Base-by-base conservation (phyloP, 2,797 vertebrate genomes). In the Lophius americanus region DNA sequence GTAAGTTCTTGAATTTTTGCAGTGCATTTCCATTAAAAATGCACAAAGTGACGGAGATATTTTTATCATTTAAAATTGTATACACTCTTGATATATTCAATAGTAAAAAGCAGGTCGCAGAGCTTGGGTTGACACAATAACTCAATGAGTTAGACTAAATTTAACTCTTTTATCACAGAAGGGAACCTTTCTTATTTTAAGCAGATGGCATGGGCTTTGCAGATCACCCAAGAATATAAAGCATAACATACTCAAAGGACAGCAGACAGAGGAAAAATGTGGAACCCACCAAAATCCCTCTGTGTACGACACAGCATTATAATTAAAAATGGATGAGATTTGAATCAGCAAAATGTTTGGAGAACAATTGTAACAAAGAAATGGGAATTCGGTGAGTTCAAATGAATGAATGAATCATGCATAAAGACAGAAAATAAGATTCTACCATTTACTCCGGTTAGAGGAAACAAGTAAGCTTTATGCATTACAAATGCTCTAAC, bases 31-130 rank as follows among this genome's bases (percentile, higher is more conserved):
- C 53, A 53, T 69, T 68, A 47, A 68, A 71, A 80, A 70, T 64
- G 61, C 48, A 56, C 44, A 59, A 10, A 56, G 58, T 42, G 37
- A 64, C 49, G 52, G 55, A 74, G 67, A 14, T 55, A 5, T 85
- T 79, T 75, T 81, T 67, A 78, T 87, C 33, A 75, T 79, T 87
- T 70, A 38, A 82, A 68, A 84, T 84, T 76, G 74, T 58, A 69
- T 72, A 55, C 54, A 75, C 60, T 46, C 51, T 73, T 48, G 43
- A 84, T 75, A 66, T 60, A 71, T 68, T 76, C 43, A 44, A 44
- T 10, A 44, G 43, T 44, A 44, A 11, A 70, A 81, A 84, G 70
- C 72, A 37, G 77, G 70, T 80, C 84, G 83, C 68, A 75, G 77
- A 89, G 73, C 75, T 85, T 53, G 52, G 75, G 81, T 62, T 79